phyloP scores from a whole-genome alignment of 2,888 invertebrate genomes.

The Chrysotoxum bicinctum region DNA sequence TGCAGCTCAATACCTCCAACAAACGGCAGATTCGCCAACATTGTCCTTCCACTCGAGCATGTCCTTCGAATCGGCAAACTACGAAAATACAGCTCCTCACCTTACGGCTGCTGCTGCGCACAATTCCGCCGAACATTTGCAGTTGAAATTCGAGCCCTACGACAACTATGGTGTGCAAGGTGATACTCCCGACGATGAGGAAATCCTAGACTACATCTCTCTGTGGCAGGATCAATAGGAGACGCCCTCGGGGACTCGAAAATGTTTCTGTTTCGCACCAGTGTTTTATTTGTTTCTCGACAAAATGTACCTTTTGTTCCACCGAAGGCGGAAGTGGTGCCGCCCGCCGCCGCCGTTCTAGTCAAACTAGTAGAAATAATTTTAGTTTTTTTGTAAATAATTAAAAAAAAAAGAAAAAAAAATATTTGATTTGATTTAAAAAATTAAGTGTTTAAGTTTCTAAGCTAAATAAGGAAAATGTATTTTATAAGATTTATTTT shows the following conservation, averaged over 20 bases:
- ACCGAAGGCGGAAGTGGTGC: conserved; percentile 61
- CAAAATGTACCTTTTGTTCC: conserved; percentile 61
- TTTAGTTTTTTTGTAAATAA: conserved; percentile 36
- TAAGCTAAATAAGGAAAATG: background rate
- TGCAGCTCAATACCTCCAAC: conserved; percentile 75
- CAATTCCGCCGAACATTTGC: conserved; percentile 76
- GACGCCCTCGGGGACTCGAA: background rate
- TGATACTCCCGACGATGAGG: conserved; percentile 92
- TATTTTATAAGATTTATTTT: conserved; percentile 18
- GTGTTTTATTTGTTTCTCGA: conserved; percentile 38
- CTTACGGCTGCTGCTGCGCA: conserved; percentile 21
- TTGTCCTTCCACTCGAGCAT: conserved; percentile 79
- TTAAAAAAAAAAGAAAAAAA: background rate
- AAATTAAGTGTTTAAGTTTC: conserved; percentile 1
- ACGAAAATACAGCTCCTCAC: conserved; percentile 73
- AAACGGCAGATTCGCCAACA: conserved; percentile 77
- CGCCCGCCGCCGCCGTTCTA: conserved; percentile 44
- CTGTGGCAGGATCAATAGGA: conserved; percentile 79
- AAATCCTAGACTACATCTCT: conserved; percentile 87
- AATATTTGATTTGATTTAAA: background rate
- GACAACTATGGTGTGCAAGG: conserved; percentile 88
- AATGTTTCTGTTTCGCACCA: conserved; percentile 34
- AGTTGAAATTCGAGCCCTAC: conserved; percentile 84
- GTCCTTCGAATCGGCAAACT: conserved; percentile 79
- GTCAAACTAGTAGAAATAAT: conserved; percentile 69